phyloP scores from a whole-genome alignment of 2,797 vertebrate species.

The Falco biarmicus region DNA sequence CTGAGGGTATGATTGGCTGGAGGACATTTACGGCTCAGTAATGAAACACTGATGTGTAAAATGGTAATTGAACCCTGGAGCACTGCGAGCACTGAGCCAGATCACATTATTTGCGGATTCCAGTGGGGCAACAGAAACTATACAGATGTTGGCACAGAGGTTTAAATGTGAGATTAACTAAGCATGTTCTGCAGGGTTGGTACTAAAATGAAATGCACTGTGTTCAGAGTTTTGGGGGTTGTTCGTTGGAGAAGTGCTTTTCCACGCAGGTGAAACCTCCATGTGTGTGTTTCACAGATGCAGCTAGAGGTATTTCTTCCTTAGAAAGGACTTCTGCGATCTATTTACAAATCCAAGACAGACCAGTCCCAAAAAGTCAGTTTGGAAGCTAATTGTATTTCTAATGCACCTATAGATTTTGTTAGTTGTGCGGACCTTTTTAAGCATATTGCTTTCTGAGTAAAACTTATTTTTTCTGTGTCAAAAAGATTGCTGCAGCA shows the following conservation, averaged over 20 bases:
- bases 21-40: slow-evolving; percentile 41
- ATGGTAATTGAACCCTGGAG: slow-evolving; percentile 64
- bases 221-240: background rate
- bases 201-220: background rate
- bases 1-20: slow-evolving; percentile 63
- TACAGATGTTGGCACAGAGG: slow-evolving; percentile 24
- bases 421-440: background rate
- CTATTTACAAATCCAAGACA: background rate
- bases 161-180: slow-evolving; percentile 30
- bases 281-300: background rate
- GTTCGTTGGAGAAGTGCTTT: background rate
- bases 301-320: background rate
- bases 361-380: background rate
- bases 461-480: background rate
- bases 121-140: background rate
- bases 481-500: background rate
- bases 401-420: background rate
- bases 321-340: background rate
- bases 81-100: background rate
- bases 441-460: background rate
- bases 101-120: slow-evolving; percentile 51
- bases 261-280: background rate
- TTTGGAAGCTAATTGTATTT: background rate
- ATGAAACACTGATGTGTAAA: slow-evolving; percentile 70
- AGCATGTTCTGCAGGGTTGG: background rate